These are phyloP conservation scores for Cladopsammia gracilis DNA, from an alignment of 64 coral and sea anemone species.

Conservation along the genomic window DNA sequence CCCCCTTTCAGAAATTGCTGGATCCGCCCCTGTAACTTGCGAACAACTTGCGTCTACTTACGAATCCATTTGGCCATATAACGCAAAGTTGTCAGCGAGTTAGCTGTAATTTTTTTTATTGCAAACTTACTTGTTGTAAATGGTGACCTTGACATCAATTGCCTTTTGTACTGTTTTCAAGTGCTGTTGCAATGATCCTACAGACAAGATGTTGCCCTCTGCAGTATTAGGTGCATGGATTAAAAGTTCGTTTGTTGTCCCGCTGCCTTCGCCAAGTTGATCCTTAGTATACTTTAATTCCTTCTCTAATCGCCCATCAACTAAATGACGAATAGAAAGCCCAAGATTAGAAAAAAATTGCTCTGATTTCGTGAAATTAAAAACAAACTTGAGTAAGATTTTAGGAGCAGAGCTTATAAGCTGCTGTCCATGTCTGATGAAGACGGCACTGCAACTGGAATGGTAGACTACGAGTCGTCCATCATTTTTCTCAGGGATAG, in stretches of 20 bases:
- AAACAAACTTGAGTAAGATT: not conserved
- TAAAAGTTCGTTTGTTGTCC: slow-evolving; percentile 80
- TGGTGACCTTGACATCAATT: slow-evolving; percentile 72
- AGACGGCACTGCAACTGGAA: too few relatives aligned
- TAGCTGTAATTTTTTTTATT: too few relatives aligned
- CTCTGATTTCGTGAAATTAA: not conserved
- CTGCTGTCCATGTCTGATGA: too few relatives aligned
- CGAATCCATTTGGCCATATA: too few relatives aligned
- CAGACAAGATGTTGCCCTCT: slow-evolving; percentile 82
- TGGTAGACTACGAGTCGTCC: too few relatives aligned
- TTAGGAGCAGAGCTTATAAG: too few relatives aligned
- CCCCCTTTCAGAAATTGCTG: too few relatives aligned
- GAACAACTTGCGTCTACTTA: too few relatives aligned
- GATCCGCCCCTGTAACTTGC: too few relatives aligned
- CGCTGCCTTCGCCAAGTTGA: slow-evolving; percentile 65
- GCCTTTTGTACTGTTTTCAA: slow-evolving; percentile 79
- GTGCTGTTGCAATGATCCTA: slow-evolving; percentile 72
- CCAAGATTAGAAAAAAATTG: not conserved
- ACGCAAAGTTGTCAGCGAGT: too few relatives aligned
- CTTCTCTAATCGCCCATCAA: slow-evolving; percentile 85
- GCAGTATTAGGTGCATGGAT: slow-evolving; percentile 84
- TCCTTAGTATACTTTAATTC: slow-evolving; percentile 85
- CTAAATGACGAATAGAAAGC: slow-evolving; percentile 33
- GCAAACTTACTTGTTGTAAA: slow-evolving; percentile 76
- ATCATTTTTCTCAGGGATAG: too few relatives aligned